Conservation (phyloP, 2,113 vertebrate species). For the Pantherophis guttatus region DNA sequence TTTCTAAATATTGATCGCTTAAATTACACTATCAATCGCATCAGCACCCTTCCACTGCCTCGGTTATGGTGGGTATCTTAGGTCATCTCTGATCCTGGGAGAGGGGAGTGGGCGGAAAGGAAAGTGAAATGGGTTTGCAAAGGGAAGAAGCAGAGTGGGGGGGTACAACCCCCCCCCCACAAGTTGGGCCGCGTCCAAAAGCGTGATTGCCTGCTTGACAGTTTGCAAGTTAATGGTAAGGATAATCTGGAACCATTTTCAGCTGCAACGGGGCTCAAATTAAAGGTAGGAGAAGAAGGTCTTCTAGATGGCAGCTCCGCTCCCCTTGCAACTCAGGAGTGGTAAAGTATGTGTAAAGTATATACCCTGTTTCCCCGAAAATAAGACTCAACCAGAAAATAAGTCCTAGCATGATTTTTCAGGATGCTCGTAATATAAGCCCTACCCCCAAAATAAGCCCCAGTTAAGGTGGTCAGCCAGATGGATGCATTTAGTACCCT, state of each 20-base stretch:
- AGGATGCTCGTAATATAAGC: no score
- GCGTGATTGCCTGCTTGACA: background rate
- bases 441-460: no score
- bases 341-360: background rate
- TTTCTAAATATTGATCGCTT: constrained; percentile 33
- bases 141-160: no score
- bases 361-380: no score
- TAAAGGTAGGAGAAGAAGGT: background rate
- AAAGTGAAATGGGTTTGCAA: background rate
- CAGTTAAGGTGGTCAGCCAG: no score
- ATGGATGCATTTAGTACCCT: no score
- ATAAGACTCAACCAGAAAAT: no score
- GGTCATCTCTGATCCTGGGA: background rate
- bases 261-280: background rate
- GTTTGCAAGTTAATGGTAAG: background rate
- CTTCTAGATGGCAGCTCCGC: background rate
- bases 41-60: background rate
- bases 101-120: background rate
- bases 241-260: no score
- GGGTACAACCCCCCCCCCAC: background rate
- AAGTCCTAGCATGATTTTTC: no score
- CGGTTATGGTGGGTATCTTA: background rate
- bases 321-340: background rate
- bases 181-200: background rate
- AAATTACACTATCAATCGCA: constrained; percentile 12